Base-by-base conservation (phyloP, 2,113 vertebrate species). In the Peromyscus maniculatus region DNA sequence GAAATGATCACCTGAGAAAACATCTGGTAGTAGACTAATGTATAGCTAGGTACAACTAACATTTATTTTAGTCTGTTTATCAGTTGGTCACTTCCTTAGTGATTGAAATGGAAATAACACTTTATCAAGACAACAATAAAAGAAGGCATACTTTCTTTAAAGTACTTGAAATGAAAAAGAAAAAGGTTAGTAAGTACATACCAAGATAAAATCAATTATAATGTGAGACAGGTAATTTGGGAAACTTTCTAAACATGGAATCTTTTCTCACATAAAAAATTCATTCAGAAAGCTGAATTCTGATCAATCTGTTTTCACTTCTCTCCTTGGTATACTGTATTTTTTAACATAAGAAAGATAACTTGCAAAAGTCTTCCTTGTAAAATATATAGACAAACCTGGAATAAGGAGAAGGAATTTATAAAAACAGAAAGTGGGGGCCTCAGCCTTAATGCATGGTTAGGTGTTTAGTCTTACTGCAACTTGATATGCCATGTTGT, bases 361-460 rank as follows among this genome's bases (percentile, higher is more conserved):
- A 7, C 36, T 79, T 93, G 33, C 67, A 64, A 96, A 88, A 97
- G 77, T 28, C 31, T 31, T 94, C 96, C 55, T 91, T 97, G 74
- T 7, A 66, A 72, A 77, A 69, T 49, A 91, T 55, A 69, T 16
- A 91, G 36, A 87, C 7, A 62, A 91, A 75, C 78, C 64, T 39
- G 55, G 84, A 95, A 66, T 69, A 78, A 94, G n/a, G 5, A 26
- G 64, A 64, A 24, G 55, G 5, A 86, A 66, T 72, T 86, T 77
- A 36, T 43, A 97, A 97, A 80, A 55, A 3, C 52, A 71, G 31
- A 87, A 36, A 36, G 13, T 33, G 13, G 31, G 67, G 13, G 67
- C 21, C 22, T 5, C 5, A 64, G 21, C 62, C 62, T 64, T 64
- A 64, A 64, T 64, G 24, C 22, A 26, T 64, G 8, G 21, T 6